Evolutionary conservation across 2,797 vertebrate genomes (phyloP).

Genomic region (Trachops cirrhosus): DNA sequence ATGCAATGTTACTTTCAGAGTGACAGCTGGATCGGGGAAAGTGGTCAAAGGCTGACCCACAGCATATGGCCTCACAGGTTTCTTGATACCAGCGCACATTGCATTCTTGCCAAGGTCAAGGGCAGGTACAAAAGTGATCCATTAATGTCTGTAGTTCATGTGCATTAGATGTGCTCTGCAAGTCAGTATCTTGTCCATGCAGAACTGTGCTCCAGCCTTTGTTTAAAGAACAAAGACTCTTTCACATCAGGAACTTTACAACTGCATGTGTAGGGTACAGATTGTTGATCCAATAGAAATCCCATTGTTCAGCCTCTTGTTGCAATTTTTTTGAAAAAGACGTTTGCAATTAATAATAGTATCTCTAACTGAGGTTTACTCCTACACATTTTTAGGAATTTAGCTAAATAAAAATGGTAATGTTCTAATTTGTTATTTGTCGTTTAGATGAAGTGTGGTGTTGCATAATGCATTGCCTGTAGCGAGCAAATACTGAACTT

Average conservation of each 20-base stretch:
- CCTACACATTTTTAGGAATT: background rate
- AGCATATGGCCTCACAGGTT: constrained; percentile 59
- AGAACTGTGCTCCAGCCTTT: background rate
- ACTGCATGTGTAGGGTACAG: background rate
- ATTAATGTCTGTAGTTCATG: constrained; percentile 3
- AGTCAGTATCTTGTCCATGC: constrained; percentile 36
- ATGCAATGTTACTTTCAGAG: constrained; percentile 38
- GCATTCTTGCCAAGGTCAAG: constrained; percentile 60
- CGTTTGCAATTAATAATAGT: background rate
- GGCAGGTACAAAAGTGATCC: background rate
- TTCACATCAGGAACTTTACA: background rate
- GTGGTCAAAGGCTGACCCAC: constrained; percentile 52
- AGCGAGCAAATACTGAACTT: background rate
- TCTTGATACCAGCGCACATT: constrained; percentile 26
- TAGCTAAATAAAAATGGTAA: background rate
- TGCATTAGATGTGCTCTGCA: background rate
- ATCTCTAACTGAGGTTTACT: background rate
- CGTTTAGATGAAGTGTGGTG: background rate
- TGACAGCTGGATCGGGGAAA: constrained; percentile 40
- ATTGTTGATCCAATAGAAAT: background rate
- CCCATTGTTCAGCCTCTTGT: background rate
- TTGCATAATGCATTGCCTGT: background rate
- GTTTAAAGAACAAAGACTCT: background rate
- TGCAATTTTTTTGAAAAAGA: background rate
- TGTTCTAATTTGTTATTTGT: constrained; percentile 6